A percentile compares a stretch with the other conserved stretches of the same genome.
phyloP scores from a whole-genome alignment of 2,888 invertebrate genomes.

The Pristionchus mayeri region DNA sequence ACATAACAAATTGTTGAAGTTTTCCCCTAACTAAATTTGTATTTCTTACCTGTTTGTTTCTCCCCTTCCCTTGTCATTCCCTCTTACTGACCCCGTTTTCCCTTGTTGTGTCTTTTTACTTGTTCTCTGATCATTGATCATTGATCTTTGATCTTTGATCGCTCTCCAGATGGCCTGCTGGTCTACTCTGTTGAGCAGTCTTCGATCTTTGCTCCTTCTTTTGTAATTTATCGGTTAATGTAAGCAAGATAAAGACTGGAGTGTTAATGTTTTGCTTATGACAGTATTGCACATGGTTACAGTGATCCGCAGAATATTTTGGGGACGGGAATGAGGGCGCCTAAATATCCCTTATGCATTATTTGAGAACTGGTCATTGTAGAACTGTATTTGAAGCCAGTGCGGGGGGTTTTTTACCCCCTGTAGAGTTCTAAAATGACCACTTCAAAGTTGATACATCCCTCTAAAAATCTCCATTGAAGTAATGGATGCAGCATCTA shows the following conservation, averaged over 20 bases:
- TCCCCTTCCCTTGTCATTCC: constrained; percentile 15
- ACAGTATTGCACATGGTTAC: background rate
- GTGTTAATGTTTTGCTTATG: background rate
- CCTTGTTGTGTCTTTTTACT: constrained; percentile 5
- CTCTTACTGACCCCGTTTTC: constrained; percentile 7
- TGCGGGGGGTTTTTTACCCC: too few species aligned
- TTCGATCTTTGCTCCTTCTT: background rate
- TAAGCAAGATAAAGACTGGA: constrained; percentile 36
- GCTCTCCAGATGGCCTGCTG: background rate
- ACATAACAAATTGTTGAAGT: constrained; percentile 50
- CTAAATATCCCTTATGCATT: too few species aligned
- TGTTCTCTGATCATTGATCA: constrained; percentile 8
- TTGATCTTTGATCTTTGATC: background rate
- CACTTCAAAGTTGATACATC: too few species aligned
- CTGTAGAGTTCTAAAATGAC: too few species aligned
- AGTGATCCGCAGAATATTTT: background rate
- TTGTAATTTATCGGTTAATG: constrained; percentile 23
- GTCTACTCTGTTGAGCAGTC: constrained; percentile 7
- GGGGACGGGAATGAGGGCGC: background rate
- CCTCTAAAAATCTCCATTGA: too few species aligned
- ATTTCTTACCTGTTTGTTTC: constrained; percentile 1
- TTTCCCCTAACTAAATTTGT: constrained; percentile 10
- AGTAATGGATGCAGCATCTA: background rate
- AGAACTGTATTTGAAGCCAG: too few species aligned
- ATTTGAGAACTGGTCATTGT: too few species aligned